Base-by-base conservation (phyloP, 2,888 invertebrate species). In the Seira ritae region DNA sequence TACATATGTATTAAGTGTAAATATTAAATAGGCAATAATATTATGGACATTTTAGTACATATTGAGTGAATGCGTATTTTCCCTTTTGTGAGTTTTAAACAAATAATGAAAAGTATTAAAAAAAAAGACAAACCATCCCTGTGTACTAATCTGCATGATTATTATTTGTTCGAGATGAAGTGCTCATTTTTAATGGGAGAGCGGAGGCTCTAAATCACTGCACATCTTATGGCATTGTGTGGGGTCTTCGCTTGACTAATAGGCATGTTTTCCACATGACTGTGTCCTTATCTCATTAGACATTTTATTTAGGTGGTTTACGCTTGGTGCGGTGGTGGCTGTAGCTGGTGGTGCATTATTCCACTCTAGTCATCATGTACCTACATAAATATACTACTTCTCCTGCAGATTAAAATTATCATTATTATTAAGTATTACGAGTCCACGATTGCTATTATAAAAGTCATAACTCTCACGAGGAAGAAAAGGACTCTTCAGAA, bases 181-280 rank as follows among this genome's bases (percentile, higher is more conserved):
- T 73, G 42, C 6, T 66, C 42, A 60, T 65, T 73, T 71, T 73
- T 71, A 46, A 81, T 76, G 75, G 22, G 68, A 69, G 62, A 74
- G 65, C 19, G 20, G 22, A 42, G 50, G 50, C 71, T 77, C 76
- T 76, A 82, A 82, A 76, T 82, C 76, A 82, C 66, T 69, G 62
- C 31, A 31, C 8, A 31, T 31, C 50, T 3, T 31, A 31, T 31
- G 31, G 70, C 83, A n/a, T 78, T 83, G 83, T 83, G 83, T 83
- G 83, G 50, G 83, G 83, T 83, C 82, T 22, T 77, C 46, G 46
- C 37, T 62, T 78, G 74, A 83, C 83, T 83, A 83, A 78, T 83
- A 83, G 23, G 73, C 78, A 65, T 83, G 77, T 67, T 60, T 67
- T 65, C 65, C 77, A 72, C 76, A 50, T 76, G 81, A 72, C 19